These are phyloP conservation scores for Decapterus maruadsi DNA, from an alignment of 2,797 vertebrate species.

Conservation along the genomic window DNA sequence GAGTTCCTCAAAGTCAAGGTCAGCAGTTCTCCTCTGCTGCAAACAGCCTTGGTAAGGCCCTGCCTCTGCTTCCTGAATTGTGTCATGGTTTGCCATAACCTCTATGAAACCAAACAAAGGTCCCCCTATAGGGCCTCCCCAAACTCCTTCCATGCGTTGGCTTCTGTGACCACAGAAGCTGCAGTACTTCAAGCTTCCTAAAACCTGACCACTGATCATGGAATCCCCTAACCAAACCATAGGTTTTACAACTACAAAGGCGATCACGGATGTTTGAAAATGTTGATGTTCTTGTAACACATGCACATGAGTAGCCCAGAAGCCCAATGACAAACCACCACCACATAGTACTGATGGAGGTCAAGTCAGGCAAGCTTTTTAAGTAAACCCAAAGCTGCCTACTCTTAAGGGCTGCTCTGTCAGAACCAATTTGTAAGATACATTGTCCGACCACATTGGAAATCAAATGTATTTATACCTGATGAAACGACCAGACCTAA, in stretches of 20 bases:
- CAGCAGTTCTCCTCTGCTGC: slow-evolving; percentile 10
- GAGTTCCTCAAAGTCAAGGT: slow-evolving; percentile 6
- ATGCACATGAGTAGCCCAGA: background rate
- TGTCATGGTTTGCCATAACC: slow-evolving; percentile 14
- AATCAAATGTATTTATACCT: background rate
- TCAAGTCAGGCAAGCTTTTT: background rate
- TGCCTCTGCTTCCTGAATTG: slow-evolving; percentile 10
- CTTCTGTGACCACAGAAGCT: background rate
- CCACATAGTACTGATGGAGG: background rate
- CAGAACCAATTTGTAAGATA: background rate
- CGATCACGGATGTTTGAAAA: background rate
- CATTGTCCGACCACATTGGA: background rate
- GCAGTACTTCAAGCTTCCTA: background rate
- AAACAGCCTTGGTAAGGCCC: background rate
- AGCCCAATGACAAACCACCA: background rate
- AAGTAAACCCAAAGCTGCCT: background rate
- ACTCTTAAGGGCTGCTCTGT: background rate
- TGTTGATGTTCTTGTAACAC: background rate
- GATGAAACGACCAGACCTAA: background rate
- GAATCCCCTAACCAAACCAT: background rate
- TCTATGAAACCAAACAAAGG: slow-evolving; percentile 11
- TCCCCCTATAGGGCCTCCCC: background rate
- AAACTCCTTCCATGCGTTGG: slow-evolving; percentile 16
- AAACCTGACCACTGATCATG: background rate
- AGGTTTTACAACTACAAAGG: background rate